Evolutionary conservation across 2,888 invertebrate genomes (phyloP).

Genomic region (Acanthococcus lagerstroemiae): DNA sequence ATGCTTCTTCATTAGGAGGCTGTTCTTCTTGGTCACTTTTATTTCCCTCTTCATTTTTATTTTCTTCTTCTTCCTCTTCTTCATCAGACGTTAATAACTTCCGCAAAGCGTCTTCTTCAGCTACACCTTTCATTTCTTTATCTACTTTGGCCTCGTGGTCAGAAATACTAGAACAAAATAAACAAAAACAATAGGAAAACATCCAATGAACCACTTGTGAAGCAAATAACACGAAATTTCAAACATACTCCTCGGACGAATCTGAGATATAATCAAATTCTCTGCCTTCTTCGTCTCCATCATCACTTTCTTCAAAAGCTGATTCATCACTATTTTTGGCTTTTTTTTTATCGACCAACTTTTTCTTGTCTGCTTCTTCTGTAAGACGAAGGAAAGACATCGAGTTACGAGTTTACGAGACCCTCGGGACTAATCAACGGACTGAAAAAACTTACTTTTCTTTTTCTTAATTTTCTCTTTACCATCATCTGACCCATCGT

Average conservation of each 20-base stretch:
- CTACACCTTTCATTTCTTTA: slow-evolving; percentile 78
- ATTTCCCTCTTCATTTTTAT: slow-evolving; percentile 40
- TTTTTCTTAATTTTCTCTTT: slow-evolving; percentile 56
- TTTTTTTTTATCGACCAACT: slow-evolving; percentile 53
- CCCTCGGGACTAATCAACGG: no score
- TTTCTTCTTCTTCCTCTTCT: slow-evolving; percentile 72
- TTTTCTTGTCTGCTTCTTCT: background rate
- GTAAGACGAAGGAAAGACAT: no score
- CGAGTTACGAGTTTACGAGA: no score
- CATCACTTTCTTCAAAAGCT: slow-evolving; percentile 91
- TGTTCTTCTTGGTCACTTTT: slow-evolving; percentile 38
- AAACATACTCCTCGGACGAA: slow-evolving; percentile 57
- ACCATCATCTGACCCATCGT: slow-evolving; percentile 53
- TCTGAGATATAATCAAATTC: slow-evolving; percentile 92
- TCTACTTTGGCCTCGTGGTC: slow-evolving; percentile 65
- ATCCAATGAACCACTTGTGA: background rate
- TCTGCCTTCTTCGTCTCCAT: slow-evolving; percentile 90
- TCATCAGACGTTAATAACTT: slow-evolving; percentile 81
- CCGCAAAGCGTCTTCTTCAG: slow-evolving; percentile 78
- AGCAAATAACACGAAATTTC: background rate
- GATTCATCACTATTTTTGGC: slow-evolving; percentile 77
- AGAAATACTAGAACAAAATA: slow-evolving; percentile 47
- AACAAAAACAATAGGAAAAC: background rate
- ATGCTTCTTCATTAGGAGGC: slow-evolving; percentile 45
- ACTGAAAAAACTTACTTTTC: slow-evolving; percentile 50